These are phyloP conservation scores for Carduelis carduelis DNA, from an alignment of 2,797 vertebrate species.

Conservation along the genomic window DNA sequence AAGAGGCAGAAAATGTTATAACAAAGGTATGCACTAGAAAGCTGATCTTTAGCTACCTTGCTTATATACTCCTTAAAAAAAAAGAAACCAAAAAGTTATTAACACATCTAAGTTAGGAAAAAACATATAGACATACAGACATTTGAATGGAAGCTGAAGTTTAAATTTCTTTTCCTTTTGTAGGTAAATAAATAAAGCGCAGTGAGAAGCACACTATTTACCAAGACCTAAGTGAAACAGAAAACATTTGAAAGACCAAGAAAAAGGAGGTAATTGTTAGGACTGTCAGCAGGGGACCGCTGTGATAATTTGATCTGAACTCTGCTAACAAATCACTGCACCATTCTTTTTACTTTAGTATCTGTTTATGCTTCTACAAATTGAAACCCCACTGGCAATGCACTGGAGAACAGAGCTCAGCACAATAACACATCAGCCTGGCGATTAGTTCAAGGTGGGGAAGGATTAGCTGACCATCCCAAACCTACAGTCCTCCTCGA, in stretches of 20 bases:
- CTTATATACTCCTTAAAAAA: background rate
- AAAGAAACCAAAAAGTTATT: conserved; percentile 15
- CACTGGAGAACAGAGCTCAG: conserved; percentile 75
- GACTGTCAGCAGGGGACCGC: conserved; percentile 87
- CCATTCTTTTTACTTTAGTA: conserved; percentile 97
- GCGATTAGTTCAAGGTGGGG: conserved; percentile 99
- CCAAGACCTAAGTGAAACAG: conserved; percentile 75
- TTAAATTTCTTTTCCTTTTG: conserved; percentile 64
- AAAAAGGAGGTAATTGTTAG: conserved; percentile 85
- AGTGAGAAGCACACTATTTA: conserved; percentile 73
- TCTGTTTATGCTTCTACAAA: conserved; percentile 99
- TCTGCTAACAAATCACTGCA: conserved; percentile 95
- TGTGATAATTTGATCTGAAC: conserved; percentile 99
- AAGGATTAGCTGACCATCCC: conserved; percentile 88
- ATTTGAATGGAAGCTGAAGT: conserved; percentile 39
- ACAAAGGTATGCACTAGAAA: background rate
- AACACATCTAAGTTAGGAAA: background rate
- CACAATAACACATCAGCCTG: conserved; percentile 85
- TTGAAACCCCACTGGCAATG: conserved; percentile 98
- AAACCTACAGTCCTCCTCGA: conserved; percentile 83
- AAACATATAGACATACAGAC: conserved; percentile 36
- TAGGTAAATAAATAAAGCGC: conserved; percentile 72
- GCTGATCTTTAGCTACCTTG: conserved; percentile 33
- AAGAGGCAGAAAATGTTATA: background rate
- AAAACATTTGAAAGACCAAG: conserved; percentile 80